Evolutionary conservation across 92 coral and sea anemone genomes (phyloP).

Genomic region (Zoanthus gigantus): DNA sequence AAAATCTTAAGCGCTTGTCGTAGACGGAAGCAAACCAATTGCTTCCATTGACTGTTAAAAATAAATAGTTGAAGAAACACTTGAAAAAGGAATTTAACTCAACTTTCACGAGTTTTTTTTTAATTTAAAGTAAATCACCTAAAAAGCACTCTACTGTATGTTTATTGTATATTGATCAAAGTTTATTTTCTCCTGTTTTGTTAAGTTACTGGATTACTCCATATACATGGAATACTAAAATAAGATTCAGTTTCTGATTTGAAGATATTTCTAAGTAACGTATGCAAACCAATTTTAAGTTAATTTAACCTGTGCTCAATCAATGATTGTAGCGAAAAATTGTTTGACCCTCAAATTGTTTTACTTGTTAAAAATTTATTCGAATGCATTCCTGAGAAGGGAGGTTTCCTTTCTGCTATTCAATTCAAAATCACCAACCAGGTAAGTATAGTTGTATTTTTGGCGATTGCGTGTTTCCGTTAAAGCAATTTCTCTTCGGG

Average conservation of each 20-base stretch:
- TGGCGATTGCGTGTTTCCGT: conserved; percentile 50
- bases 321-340: background rate
- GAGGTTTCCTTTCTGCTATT: conserved; percentile 7
- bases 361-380: background rate
- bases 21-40: background rate
- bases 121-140: no score
- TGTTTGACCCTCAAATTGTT: background rate
- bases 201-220: no score
- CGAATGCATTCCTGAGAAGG: conserved; percentile 16
- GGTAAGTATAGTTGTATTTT: conserved; percentile 16
- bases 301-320: background rate
- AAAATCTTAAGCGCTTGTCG: background rate
- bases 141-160: no score
- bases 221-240: no score
- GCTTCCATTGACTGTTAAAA: background rate
- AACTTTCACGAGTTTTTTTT: no score
- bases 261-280: background rate
- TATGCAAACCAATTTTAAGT: background rate
- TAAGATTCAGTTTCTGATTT: background rate
- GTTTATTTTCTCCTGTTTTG: no score
- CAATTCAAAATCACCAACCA: conserved; percentile 1
- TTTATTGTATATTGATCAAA: no score
- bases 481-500: background rate
- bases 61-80: no score
- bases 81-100: no score